Percentiles rank a stretch among this genome's conserved stretches.
phyloP scores from a whole-genome alignment of 2,797 vertebrate species.

The Pangasius djambal region DNA sequence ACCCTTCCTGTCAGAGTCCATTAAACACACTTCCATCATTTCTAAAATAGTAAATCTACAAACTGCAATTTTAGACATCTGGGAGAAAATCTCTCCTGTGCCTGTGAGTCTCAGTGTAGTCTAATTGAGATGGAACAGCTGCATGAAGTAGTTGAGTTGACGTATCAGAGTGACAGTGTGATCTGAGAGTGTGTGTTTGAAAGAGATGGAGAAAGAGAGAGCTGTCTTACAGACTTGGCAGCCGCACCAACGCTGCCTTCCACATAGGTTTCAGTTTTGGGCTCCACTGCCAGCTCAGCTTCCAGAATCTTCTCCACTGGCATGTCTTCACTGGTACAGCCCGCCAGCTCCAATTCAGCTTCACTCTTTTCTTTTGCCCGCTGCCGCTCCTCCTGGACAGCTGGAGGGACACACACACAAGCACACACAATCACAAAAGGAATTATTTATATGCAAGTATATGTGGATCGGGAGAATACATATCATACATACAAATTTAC shows the following conservation, averaged over 20 bases:
- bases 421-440: constrained; percentile 1
- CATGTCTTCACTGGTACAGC: constrained; percentile 96
- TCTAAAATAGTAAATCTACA: constrained; percentile 38
- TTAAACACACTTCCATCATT: constrained; percentile 31
- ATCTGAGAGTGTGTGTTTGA: constrained; percentile 25
- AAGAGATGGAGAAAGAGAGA: neutral
- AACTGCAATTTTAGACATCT: constrained; percentile 15
- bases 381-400: constrained; percentile 96
- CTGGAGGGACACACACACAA: constrained; percentile 67
- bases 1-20: constrained; percentile 27
- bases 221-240: constrained; percentile 88
- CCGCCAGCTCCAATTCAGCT: constrained; percentile 90
- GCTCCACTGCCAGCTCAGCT: constrained; percentile 94
- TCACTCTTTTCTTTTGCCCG: constrained; percentile 91
- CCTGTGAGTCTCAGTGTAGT: neutral
- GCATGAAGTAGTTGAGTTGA: neutral
- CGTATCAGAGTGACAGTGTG: constrained; percentile 16
- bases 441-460: constrained; percentile 11
- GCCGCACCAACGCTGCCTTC: constrained; percentile 87
- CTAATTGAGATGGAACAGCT: neutral
- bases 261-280: constrained; percentile 95
- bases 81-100: neutral
- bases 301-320: constrained; percentile 98
- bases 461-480: neutral
- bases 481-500: neutral